Base-by-base conservation (phyloP, 2,888 invertebrate species). In the Coremacera marginata region DNA sequence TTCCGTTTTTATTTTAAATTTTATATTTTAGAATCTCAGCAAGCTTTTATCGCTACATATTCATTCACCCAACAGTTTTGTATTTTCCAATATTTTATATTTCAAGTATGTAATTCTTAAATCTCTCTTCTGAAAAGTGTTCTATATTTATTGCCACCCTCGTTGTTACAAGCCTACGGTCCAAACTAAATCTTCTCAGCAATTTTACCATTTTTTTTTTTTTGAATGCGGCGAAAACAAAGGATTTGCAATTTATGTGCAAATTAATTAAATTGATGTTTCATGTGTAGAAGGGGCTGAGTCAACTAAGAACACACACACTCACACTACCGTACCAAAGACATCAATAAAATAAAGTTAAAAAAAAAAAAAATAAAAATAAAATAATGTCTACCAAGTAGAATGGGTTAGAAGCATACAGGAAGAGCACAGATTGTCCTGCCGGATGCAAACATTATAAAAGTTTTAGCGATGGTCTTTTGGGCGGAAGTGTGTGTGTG, bases 261-360 rank as follows among this genome's bases (percentile, higher is more conserved):
- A 82, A 82, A 83, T 84, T 84, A 84, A 84, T 83, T 83, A 83
- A 83, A 84, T 83, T 81, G 82, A 84, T 80, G 81, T 80, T 81
- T 81, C 67, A 73, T 73, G 70, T 77, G 74, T 70, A 52, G 27
- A 51, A 37, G 65, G 67, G 44, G 60, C 44, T 44, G 37, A 9
- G 3, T 52, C 1, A 19, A n/a, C 55, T 19, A 8, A n/a, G 19
- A 55, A 55, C 55, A 55, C 55, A 19, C 34, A 37, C n/a, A 57
- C 34, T n/a, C 0, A 22, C 9, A 19, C 19, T 34, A 44, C 44
- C n/a, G 27, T 5, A 14, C n/a, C 70, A 51, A 2, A n/a, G 44
- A 25, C 14, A 31, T 2, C 14, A 9, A 52, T 9, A 34, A 31
- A 44, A 57, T 16, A 9, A 37, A 19, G n/a, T n/a, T n/a, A n/a